phyloP scores from a whole-genome alignment of 2,888 invertebrate genomes.

The Trisateles emortualis region DNA sequence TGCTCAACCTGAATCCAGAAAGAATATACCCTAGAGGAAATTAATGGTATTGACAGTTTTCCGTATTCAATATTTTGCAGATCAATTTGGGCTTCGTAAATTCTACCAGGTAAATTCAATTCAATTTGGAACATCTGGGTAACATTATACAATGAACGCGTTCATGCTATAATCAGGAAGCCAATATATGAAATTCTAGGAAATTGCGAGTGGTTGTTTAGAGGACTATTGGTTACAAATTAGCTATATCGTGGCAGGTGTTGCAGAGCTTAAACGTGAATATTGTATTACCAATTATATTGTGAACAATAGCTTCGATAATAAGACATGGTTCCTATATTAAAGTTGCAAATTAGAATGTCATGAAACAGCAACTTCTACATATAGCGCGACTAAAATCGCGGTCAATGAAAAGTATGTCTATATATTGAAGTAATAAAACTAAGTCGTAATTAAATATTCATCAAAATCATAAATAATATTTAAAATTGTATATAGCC shows the following conservation, averaged over 20 bases:
- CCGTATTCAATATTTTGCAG: constrained; percentile 10
- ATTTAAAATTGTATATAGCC: constrained; percentile 54
- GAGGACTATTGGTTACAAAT: background rate
- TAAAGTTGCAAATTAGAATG: too few relatives aligned
- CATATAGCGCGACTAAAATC: too few relatives aligned
- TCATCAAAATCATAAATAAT: too few relatives aligned
- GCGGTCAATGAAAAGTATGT: too few relatives aligned
- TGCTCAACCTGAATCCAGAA: constrained; percentile 11
- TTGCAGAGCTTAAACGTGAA: too few relatives aligned
- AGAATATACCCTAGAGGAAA: constrained; percentile 10
- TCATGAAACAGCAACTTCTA: too few relatives aligned
- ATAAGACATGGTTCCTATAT: too few relatives aligned
- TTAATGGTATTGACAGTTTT: constrained; percentile 7
- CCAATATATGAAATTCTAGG: constrained; percentile 3
- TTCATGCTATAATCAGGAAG: constrained; percentile 8
- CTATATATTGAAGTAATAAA: too few relatives aligned
- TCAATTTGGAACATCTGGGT: constrained; percentile 8
- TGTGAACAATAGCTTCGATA: too few relatives aligned
- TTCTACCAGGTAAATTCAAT: constrained; percentile 11
- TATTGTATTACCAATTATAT: too few relatives aligned
- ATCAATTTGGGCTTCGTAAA: constrained; percentile 4
- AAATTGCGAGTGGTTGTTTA: background rate
- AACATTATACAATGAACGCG: constrained; percentile 13
- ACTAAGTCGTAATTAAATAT: too few relatives aligned
- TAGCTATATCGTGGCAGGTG: background rate